Percentiles rank a stretch among this genome's conserved stretches.
phyloP scores from a whole-genome alignment of 1,140 invertebrate species.

The Pteromalus puparum region DNA sequence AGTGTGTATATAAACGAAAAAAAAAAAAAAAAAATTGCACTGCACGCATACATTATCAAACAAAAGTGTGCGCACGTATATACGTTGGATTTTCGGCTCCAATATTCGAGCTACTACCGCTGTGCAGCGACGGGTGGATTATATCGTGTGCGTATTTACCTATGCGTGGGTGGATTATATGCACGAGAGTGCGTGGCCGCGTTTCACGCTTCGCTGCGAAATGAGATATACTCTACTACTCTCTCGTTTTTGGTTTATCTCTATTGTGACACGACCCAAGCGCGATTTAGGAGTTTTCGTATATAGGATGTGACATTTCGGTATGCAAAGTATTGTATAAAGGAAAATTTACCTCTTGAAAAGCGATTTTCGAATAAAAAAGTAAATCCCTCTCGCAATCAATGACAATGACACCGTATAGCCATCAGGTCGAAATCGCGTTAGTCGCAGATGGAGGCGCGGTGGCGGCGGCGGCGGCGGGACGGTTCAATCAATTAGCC shows the following conservation, averaged over 20 bases:
- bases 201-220: conserved; percentile 33
- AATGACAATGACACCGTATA: background rate
- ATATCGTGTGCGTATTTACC: background rate
- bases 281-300: too few species aligned
- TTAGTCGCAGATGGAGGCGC: background rate
- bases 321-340: too few species aligned
- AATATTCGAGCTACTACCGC: background rate
- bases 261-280: background rate
- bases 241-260: conserved; percentile 26
- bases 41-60: background rate
- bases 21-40: background rate
- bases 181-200: background rate
- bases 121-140: background rate
- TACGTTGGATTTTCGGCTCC: background rate
- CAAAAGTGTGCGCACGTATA: background rate
- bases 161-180: too few species aligned
- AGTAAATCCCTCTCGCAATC: background rate
- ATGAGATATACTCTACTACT: too few species aligned
- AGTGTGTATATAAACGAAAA: background rate
- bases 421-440: background rate
- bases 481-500: background rate
- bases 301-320: too few species aligned
- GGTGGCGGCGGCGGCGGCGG: too few species aligned
- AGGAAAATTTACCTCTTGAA: too few species aligned
- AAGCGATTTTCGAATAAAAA: too few species aligned